Base-by-base conservation (phyloP, 2,113 vertebrate species). In the Antigone vipio region DNA sequence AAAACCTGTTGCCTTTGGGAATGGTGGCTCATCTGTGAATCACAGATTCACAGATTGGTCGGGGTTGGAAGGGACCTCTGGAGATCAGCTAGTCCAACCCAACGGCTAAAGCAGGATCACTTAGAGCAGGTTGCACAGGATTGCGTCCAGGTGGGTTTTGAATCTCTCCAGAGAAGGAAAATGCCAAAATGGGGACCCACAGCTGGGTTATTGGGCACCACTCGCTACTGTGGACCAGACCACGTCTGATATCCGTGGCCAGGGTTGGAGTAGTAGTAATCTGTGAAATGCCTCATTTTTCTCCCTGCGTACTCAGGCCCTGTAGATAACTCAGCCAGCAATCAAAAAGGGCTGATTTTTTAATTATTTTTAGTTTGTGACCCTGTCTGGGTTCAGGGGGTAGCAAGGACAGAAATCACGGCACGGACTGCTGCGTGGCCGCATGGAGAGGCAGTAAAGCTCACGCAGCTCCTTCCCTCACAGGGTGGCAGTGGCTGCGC, bases 371-470 rank as follows among this genome's bases (percentile, higher is more conserved):
- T 53, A 49, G 19, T 34, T 62, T 35, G 35, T 73, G 47, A 21
- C 12, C n/a, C n/a, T 42, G 35, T 26, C 29, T 92, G 64, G 40
- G 40, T 82, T 86, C 49, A 82, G 53, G 63, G 13, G 34, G 24
- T 21, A n/a, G 9, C 26, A 68, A 63, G 38, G 74, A 42, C 45
- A 77, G 45, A 79, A 79, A 20, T 26, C 47, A 12, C 3, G 47
- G 59, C 18, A 14, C 2, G 14, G 47, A 20, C 11, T 21, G 3
- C 11, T 5, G 32, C 0, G 8, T 23, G 12, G 30, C 30, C 44
- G 20, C 52, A 15, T 0, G 5, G 63, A 5, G 32, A 34, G 66
- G 35, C 47, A 67, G 35, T 11, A 29, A 21, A 23, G 11, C 49
- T 32, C 63, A 11, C 3, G 5, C 71, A 42, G 32, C n/a, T 34